Conservation (phyloP, 2,113 vertebrate species). For the Leuciscus idus region DNA sequence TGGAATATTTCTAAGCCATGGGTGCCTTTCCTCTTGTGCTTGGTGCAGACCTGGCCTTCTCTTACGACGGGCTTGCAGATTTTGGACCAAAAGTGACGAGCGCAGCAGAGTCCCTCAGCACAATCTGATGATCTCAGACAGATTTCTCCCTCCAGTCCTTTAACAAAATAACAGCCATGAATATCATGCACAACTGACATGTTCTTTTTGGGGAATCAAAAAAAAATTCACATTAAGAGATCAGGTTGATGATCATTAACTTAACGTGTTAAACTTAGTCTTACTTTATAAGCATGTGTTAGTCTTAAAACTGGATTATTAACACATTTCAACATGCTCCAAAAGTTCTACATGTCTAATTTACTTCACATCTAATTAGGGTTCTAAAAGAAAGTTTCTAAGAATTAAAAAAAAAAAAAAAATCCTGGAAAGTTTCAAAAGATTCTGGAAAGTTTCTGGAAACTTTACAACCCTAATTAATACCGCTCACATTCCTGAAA, state of each 20-base stretch:
- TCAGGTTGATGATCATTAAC: background rate
- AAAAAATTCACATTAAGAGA: background rate
- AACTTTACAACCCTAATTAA: background rate
- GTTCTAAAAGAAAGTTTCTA: background rate
- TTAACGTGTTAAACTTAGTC: too few relatives aligned
- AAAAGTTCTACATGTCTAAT: background rate
- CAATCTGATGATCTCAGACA: conserved; percentile 87
- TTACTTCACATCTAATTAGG: background rate
- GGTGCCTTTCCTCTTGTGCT: conserved; percentile 82
- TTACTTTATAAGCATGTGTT: too few relatives aligned
- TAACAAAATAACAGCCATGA: conserved; percentile 7
- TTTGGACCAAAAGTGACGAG: conserved; percentile 90
- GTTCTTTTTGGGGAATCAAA: background rate
- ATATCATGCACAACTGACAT: background rate
- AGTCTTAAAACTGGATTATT: background rate
- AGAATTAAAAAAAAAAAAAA: too few relatives aligned
- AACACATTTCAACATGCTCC: background rate
- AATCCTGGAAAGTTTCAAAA: too few relatives aligned
- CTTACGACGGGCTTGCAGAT: conserved; percentile 88
- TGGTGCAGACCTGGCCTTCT: conserved; percentile 87
- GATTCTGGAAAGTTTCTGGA: too few relatives aligned
- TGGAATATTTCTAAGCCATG: conserved; percentile 88
- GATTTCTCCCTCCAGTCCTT: conserved; percentile 83
- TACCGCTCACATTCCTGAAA: background rate
- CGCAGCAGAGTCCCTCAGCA: conserved; percentile 81